phyloP scores from a whole-genome alignment of 2,888 invertebrate species.

The Halictus ligatus region DNA sequence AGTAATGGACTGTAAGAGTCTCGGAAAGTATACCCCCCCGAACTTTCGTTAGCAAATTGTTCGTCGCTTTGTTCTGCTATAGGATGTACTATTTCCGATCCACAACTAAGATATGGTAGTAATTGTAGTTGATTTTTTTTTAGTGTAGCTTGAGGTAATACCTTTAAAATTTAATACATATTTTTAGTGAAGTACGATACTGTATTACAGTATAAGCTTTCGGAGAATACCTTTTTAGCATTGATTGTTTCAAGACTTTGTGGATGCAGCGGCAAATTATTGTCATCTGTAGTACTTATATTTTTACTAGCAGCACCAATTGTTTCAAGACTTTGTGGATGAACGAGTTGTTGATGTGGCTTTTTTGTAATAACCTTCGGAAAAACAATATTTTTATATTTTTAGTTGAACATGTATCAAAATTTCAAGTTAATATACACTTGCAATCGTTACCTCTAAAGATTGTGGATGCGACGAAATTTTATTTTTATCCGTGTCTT shows the following conservation, averaged over 20 bases:
- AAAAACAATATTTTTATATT: slow-evolving; percentile 2
- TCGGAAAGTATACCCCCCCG: slow-evolving; percentile 76
- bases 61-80: slow-evolving; percentile 94
- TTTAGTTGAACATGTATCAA: background rate
- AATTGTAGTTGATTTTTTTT: slow-evolving; percentile 82
- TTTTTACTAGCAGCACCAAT: slow-evolving; percentile 82
- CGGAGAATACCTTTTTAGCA: slow-evolving; percentile 77
- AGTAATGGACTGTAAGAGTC: slow-evolving; percentile 79
- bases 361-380: slow-evolving; percentile 79
- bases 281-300: slow-evolving; percentile 80
- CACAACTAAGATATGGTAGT: slow-evolving; percentile 86
- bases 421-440: background rate
- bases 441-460: slow-evolving; percentile 75
- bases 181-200: slow-evolving; percentile 7
- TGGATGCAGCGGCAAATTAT: slow-evolving; percentile 91
- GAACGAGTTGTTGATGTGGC: slow-evolving; percentile 80
- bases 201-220: background rate
- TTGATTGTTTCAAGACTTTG: slow-evolving; percentile 92
- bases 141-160: slow-evolving; percentile 81
- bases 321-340: slow-evolving; percentile 83
- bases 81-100: slow-evolving; percentile 92
- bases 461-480: slow-evolving; percentile 83
- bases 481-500: slow-evolving; percentile 80
- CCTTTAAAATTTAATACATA: slow-evolving; percentile 65
- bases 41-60: slow-evolving; percentile 84